phyloP scores from a whole-genome alignment of 2,113 vertebrate genomes.

The Cynopterus brachyotis region DNA sequence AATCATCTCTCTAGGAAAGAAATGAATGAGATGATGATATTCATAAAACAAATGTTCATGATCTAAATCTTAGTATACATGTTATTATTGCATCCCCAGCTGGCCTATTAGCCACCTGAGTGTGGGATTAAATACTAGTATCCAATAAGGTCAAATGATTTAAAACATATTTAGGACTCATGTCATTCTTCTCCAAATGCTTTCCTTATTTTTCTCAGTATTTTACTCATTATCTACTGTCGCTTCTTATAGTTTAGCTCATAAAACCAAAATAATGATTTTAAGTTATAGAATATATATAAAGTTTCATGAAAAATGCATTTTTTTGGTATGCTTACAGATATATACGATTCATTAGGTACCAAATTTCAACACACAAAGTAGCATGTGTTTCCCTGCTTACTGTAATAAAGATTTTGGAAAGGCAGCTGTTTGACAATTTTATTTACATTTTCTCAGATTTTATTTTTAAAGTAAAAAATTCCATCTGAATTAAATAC shows the following conservation, averaged over 20 bases:
- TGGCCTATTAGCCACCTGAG: background rate
- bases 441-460: conserved; percentile 60
- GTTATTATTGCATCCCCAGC: background rate
- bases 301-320: conserved; percentile 61
- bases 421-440: conserved; percentile 75
- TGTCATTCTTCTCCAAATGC: background rate
- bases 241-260: conserved; percentile 12
- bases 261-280: conserved; percentile 5
- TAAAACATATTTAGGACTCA: background rate
- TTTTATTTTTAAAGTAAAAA: conserved; percentile 76
- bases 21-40: background rate
- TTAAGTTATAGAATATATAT: conserved; percentile 60
- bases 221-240: background rate
- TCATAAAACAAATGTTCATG: background rate
- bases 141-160: background rate
- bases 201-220: background rate
- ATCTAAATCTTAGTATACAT: background rate
- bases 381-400: conserved; percentile 51
- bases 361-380: conserved; percentile 66
- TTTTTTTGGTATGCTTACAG: conserved; percentile 75
- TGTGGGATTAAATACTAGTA: background rate
- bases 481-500: conserved; percentile 60
- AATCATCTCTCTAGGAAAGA: background rate
- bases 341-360: conserved; percentile 66
- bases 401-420: conserved; percentile 61